phyloP scores from a whole-genome alignment of 2,113 vertebrate species.

The Colaptes auratus region DNA sequence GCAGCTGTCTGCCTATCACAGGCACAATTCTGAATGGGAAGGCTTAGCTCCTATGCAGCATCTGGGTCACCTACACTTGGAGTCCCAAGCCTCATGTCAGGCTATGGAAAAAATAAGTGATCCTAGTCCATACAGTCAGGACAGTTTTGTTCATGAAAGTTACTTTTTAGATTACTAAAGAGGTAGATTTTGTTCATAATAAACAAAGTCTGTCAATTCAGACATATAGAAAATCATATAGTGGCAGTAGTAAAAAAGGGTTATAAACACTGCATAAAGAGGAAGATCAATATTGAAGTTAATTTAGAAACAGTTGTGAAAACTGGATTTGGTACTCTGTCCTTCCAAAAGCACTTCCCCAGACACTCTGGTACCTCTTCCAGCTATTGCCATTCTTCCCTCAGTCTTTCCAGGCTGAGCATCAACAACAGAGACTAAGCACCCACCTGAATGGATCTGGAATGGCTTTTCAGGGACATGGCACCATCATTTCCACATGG shows the following conservation, averaged over 20 bases:
- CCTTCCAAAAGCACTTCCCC: background rate
- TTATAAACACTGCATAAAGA: background rate
- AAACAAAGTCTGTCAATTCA: background rate
- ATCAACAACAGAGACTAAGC: background rate
- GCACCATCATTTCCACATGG: background rate
- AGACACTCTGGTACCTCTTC: background rate
- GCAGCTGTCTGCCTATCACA: background rate
- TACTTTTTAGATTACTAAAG: background rate
- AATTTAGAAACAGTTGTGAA: background rate
- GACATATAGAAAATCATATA: background rate
- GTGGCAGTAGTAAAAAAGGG: background rate
- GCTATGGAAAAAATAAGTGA: background rate
- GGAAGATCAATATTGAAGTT: background rate
- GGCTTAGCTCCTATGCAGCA: background rate
- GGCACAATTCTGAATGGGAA: background rate
- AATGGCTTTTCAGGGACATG: accelerated
- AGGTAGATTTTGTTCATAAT: background rate
- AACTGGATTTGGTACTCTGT: background rate
- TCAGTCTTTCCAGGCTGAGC: background rate
- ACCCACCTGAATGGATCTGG: background rate
- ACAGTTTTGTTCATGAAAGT: background rate
- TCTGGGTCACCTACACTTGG: background rate
- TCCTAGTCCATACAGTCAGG: background rate
- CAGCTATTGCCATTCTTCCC: background rate
- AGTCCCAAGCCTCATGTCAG: background rate